Conservation (phyloP, 30 jellyfish, hydroid and myxozoan genomes). For the Chironex yamaguchii region DNA sequence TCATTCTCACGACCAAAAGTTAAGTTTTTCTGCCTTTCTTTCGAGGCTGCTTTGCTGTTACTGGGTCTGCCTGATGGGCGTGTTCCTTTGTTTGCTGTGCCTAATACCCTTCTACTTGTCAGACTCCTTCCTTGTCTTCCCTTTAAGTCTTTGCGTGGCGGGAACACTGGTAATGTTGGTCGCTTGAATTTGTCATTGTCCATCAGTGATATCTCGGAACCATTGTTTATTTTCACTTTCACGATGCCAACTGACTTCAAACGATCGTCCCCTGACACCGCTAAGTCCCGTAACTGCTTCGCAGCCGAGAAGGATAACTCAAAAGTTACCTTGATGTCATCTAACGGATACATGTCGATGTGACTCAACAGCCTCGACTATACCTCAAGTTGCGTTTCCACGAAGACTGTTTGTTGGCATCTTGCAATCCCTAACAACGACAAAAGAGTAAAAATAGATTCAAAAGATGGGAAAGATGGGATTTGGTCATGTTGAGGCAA, state of each 20-base stretch:
- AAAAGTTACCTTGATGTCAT: constrained; percentile 38
- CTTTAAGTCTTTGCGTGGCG: background rate
- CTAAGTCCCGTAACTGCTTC: constrained; percentile 40
- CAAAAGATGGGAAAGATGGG: too few relatives aligned
- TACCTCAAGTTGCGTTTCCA: too few relatives aligned
- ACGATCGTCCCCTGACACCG: constrained; percentile 43
- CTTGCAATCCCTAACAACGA: too few relatives aligned
- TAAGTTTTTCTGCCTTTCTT: too few relatives aligned
- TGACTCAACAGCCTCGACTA: too few relatives aligned
- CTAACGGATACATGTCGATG: background rate
- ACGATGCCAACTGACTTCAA: constrained; percentile 61
- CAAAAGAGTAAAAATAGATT: too few relatives aligned
- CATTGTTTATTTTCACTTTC: constrained; percentile 68
- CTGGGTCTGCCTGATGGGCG: background rate
- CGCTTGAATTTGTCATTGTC: background rate
- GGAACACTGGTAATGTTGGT: background rate
- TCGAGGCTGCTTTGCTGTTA: background rate
- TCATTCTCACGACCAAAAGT: background rate
- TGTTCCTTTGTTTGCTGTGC: too few relatives aligned
- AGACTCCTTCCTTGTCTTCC: too few relatives aligned
- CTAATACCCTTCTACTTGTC: too few relatives aligned
- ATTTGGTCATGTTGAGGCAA: too few relatives aligned
- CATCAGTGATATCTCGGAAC: background rate
- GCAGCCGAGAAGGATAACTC: constrained; percentile 75
- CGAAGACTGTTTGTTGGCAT: too few relatives aligned